These are phyloP conservation scores for Oscarella lobularis DNA, from an alignment of 37 sponge, comb jelly and placozoan species.

Conservation along the genomic window DNA sequence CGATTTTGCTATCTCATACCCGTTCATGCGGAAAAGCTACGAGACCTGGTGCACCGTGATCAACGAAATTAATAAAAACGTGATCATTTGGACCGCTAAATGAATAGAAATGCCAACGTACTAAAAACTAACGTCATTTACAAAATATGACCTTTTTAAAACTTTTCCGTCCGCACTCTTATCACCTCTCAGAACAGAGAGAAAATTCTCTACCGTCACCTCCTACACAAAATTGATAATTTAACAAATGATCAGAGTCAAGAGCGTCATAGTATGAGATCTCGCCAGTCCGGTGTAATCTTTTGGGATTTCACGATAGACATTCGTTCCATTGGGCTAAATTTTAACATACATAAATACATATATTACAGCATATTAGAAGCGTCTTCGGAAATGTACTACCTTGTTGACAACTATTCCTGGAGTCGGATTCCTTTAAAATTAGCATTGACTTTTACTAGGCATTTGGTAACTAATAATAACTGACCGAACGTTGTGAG, in stretches of 20 bases:
- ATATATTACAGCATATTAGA: too few relatives aligned
- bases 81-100: constrained; percentile 48
- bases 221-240: too few relatives aligned
- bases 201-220: constrained; percentile 53
- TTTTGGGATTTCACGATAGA: constrained; percentile 42
- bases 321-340: constrained; percentile 36
- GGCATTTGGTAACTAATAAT: too few relatives aligned
- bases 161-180: constrained; percentile 33
- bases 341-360: too few relatives aligned
- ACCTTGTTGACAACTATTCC: constrained; percentile 47
- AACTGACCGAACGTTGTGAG: too few relatives aligned
- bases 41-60: constrained; percentile 63
- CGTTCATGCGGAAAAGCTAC: constrained; percentile 52
- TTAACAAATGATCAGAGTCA: too few relatives aligned
- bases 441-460: too few relatives aligned
- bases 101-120: background rate
- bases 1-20: too few relatives aligned
- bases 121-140: background rate
- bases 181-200: constrained; percentile 42
- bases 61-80: constrained; percentile 65
- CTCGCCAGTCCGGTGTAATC: constrained; percentile 69
- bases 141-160: constrained; percentile 28
- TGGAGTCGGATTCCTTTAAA: constrained; percentile 29
- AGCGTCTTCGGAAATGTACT: too few relatives aligned
- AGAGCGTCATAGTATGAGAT: too few relatives aligned